A percentile compares a stretch with the other conserved stretches of the same genome.
These are phyloP conservation scores for Ennomos quercinarius DNA, from an alignment of 2,888 invertebrate genomes.

Conservation along the genomic window DNA sequence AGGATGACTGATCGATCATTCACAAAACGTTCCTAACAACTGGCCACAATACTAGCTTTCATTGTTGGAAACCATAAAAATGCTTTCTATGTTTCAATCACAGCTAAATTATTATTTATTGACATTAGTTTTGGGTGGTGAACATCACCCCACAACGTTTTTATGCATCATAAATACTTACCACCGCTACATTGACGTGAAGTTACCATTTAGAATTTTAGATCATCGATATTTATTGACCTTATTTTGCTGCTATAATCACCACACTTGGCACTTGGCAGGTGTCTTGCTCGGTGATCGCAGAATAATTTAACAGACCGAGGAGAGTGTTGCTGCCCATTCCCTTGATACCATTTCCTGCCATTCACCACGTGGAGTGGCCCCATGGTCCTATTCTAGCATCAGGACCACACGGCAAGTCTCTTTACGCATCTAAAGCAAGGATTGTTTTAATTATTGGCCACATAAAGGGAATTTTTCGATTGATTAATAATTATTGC, in stretches of 20 bases:
- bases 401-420: no score
- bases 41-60: conserved; percentile 47
- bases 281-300: no score
- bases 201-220: not conserved
- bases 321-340: no score
- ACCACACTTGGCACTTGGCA: no score
- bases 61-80: conserved; percentile 60
- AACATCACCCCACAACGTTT: conserved; percentile 28
- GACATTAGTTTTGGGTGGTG: conserved; percentile 51
- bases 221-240: not conserved
- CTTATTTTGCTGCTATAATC: not conserved
- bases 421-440: no score
- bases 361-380: no score
- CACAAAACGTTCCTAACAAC: conserved; percentile 47
- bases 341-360: no score
- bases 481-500: no score
- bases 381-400: no score
- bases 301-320: no score
- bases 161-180: conserved; percentile 27
- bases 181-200: not conserved
- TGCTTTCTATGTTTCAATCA: conserved; percentile 73
- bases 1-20: conserved; percentile 42
- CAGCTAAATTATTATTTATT: conserved; percentile 64
- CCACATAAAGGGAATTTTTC: no score
- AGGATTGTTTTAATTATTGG: no score